Base-by-base conservation (phyloP, 2,113 vertebrate genomes). In the Poeciliopsis turrubarensis region DNA sequence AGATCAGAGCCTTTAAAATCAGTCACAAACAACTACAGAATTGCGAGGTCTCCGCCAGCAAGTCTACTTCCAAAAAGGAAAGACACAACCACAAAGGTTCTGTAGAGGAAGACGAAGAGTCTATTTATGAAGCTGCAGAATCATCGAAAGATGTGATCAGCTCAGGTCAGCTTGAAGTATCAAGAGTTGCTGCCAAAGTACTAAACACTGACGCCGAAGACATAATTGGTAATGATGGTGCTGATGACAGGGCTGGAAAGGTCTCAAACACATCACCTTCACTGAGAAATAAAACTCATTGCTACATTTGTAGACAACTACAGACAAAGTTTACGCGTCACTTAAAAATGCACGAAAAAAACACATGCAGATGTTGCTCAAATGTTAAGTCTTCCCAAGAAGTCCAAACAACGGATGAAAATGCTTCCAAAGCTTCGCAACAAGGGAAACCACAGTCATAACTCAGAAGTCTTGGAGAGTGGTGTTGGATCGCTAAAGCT, bases 381-480 rank as follows among this genome's bases (percentile, higher is more conserved):
- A 70, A 51, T 37, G 60, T 70, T 70, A 26, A 37, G 51, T 34
- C 68, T 26, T 37, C 68, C 68, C 51, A 70, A 60, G 14, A 60
- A 3, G 51, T 37, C 68, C 19, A 37, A 47, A 64, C 3, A 65
- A 17, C 27, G 39, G 1, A 26, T 37, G 25, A 60, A 60, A 70
- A 70, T 70, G 51, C 51, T 70, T 37, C 3, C 1, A 17, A 70
- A 31, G 4, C 54, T 70, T 3, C 12, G 31, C 31, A 70, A 70
- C 31, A 60, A 70, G 68, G 71, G 68, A 60, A 70, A 70, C 68
- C 54, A 60, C 4, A 60, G 25, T 10, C 68, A 60, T 60, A 70
- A 70, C 54, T 60, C 51, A 15, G 54, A 70, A 31, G 51, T 70
- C 25, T 34, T 60, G 0, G 25, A 11, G 26, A 71, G 26, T 37